Evolutionary conservation across 2,113 vertebrate genomes (phyloP).

Genomic region (Geococcyx californianus): DNA sequence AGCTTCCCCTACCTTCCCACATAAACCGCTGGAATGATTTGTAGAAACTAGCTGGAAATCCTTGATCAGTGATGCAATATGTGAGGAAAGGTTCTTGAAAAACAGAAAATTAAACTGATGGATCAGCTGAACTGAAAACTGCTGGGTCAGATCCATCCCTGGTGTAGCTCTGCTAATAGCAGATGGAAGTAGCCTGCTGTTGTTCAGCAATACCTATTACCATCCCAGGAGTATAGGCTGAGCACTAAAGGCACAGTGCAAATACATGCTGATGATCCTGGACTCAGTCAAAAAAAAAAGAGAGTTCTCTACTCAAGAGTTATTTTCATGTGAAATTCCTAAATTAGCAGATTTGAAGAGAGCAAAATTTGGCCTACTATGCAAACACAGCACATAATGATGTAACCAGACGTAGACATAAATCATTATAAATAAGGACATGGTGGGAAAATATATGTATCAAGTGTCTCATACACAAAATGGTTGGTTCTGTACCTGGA

Average conservation of each 20-base stretch:
- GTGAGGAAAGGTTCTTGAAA: constrained; percentile 41
- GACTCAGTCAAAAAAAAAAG: not conserved
- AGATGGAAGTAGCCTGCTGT: not conserved
- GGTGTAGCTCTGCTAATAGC: not conserved
- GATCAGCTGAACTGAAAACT: constrained; percentile 20
- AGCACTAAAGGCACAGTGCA: not conserved
- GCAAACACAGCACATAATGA: not conserved
- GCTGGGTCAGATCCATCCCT: not conserved
- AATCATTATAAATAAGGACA: not conserved
- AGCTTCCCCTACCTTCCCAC: constrained; percentile 26
- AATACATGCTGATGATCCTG: not conserved
- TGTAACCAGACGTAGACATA: not conserved
- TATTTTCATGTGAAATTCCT: not conserved
- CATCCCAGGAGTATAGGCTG: not conserved
- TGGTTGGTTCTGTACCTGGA: not conserved
- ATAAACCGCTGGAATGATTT: constrained; percentile 38
- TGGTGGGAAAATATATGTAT: not conserved
- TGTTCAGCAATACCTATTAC: not conserved
- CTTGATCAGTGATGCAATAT: not conserved
- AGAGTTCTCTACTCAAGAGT: not conserved
- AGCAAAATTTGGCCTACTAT: not conserved
- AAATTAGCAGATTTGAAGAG: not conserved
- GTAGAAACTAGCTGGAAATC: constrained; percentile 53
- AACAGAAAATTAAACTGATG: constrained; percentile 59
- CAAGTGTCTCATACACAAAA: not conserved